Evolutionary conservation across 2,113 vertebrate genomes (phyloP).

Genomic region (Sylvia atricapilla): DNA sequence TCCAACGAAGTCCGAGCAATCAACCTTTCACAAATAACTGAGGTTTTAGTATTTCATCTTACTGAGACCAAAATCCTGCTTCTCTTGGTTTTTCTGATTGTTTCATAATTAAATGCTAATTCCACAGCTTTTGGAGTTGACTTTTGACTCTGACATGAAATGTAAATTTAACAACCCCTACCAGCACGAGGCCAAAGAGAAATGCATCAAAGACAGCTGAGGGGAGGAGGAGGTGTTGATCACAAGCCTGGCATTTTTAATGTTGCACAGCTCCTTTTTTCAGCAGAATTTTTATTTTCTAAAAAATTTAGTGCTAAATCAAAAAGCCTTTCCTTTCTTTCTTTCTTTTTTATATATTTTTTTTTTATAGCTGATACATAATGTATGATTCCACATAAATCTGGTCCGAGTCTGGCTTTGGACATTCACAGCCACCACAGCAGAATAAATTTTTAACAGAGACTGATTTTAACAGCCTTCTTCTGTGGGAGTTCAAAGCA

Average conservation of each 20-base stretch:
- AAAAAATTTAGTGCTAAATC: slow-evolving; percentile 53
- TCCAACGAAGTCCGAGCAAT: accelerated
- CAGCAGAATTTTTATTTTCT: slow-evolving; percentile 67
- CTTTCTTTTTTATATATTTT: not conserved
- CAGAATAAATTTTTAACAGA: slow-evolving; percentile 55
- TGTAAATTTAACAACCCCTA: not conserved
- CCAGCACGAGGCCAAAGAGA: not conserved
- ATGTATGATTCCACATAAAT: slow-evolving; percentile 65
- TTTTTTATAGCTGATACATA: slow-evolving; percentile 50
- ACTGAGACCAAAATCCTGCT: not conserved
- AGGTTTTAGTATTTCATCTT: not conserved
- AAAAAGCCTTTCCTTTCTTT: slow-evolving; percentile 20
- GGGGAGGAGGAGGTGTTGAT: slow-evolving; percentile 14
- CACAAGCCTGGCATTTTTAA: slow-evolving; percentile 6
- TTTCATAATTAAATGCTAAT: slow-evolving; percentile 18
- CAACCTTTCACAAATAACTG: not conserved
- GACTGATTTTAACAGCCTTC: slow-evolving; percentile 27
- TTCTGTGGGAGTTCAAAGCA: slow-evolving; percentile 23
- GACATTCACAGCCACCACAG: slow-evolving; percentile 35
- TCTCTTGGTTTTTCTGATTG: not conserved
- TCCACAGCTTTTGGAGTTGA: not conserved
- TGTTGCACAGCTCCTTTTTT: slow-evolving; percentile 16
- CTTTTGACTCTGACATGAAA: not conserved
- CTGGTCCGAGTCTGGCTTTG: slow-evolving; percentile 22
- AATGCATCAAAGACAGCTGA: slow-evolving; percentile 4